Base-by-base conservation (phyloP, 1,140 invertebrate genomes). In the Penaeus indicus region DNA sequence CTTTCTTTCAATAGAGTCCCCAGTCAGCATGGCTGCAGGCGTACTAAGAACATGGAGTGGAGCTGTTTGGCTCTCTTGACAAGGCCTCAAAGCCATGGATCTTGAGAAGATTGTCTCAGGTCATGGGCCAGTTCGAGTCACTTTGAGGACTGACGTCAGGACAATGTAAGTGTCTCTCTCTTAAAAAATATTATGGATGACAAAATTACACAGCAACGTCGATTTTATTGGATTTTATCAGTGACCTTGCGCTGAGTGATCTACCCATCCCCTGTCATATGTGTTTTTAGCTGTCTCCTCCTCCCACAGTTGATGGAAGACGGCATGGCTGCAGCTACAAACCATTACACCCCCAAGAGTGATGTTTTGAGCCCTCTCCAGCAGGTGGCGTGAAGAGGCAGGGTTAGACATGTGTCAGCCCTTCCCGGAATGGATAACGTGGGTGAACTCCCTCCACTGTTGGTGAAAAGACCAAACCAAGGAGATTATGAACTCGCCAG, bases 71-170 rank as follows among this genome's bases (percentile, higher is more conserved):
- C 87, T 92, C 93, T 61, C 91, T 95, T 63, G 94, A 95, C 84
- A 94, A 94, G 92, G 94, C 94, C 93, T 95, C 92, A 92, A 93
- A 77, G 93, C 93, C 22, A 95, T 95, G 94, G 94, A 95, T 91
- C 91, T 95, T 62, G 92, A 94, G 91, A 94, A 95, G 92, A 93
- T 95, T 63, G n/a, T 93, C 93, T 32, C 91, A 94, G 77, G 93
- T 95, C 60, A 95, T 95, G 94, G 93, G 94, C 88, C 94, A 95
- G 91, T 95, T 95, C 92, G 94, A 95, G 91, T 92, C 92, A 85
- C 94, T 95, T 95, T 93, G 94, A 95, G 92, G 94, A 95, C 91
- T 95, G 94, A 95, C 92, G 94, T 95, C 42, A 92, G 93, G 91
- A 94, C 93, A 92, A 93, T 8, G 94, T 94, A 92, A 93, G 92